Percentiles rank a stretch among this genome's conserved stretches.
These are phyloP conservation scores for Rhyacichthys aspro DNA, from an alignment of 2,797 vertebrate genomes.

Conservation along the genomic window DNA sequence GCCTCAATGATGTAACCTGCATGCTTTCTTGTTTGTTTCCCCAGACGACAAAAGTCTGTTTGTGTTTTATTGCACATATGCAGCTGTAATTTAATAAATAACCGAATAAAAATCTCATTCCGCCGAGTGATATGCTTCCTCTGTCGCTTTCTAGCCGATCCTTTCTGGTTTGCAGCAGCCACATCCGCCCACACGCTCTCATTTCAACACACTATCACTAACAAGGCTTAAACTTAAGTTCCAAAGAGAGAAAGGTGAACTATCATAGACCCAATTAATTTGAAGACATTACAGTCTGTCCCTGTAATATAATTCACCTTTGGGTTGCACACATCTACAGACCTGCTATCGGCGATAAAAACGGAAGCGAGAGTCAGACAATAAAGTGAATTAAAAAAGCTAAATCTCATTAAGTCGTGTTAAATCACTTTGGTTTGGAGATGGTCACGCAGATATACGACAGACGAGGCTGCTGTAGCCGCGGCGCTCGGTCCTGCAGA, in stretches of 20 bases:
- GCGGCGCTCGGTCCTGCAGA: constrained; percentile 30
- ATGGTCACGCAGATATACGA: constrained; percentile 12
- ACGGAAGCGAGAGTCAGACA: constrained; percentile 13
- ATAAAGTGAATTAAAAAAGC: not conserved
- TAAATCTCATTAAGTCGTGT: constrained; percentile 4
- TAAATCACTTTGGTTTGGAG: constrained; percentile 18
- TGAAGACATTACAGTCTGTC: constrained; percentile 21
- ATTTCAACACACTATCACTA: not conserved
- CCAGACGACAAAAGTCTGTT: no score
- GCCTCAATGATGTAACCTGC: no score
- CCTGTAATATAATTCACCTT: constrained; percentile 12
- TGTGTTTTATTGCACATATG: no score
- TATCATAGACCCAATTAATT: constrained; percentile 6
- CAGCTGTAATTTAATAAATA: no score
- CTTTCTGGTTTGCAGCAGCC: no score
- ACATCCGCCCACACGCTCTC: not conserved
- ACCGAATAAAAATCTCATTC: not conserved
- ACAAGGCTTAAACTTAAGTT: constrained; percentile 1
- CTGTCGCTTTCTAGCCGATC: not conserved
- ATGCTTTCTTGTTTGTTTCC: no score
- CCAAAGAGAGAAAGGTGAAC: not conserved
- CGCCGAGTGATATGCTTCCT: not conserved
- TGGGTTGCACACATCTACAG: constrained; percentile 2
- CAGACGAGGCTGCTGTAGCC: constrained; percentile 4
- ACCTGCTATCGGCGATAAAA: not conserved